phyloP scores from a whole-genome alignment of 1,140 invertebrate genomes.

The Brachionus koreanus region DNA sequence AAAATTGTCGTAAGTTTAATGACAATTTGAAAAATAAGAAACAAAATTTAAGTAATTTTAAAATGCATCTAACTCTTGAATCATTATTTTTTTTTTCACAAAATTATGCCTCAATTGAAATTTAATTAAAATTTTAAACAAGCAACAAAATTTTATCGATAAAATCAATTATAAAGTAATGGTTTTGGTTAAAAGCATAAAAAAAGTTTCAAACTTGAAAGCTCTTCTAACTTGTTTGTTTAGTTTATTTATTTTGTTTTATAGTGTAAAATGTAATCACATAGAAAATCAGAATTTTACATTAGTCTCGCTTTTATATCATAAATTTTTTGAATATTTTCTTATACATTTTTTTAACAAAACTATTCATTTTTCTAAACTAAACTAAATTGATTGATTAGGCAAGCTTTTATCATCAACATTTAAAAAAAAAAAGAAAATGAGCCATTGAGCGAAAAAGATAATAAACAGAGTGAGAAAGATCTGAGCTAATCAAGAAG shows the following conservation, averaged over 20 bases:
- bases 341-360: background rate
- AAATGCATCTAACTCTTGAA: background rate
- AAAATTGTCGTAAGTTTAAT: background rate
- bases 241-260: background rate
- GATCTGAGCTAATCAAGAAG: no score
- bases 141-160: background rate
- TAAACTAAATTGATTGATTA: background rate
- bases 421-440: no score
- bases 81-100: constrained; percentile 3
- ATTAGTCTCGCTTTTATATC: background rate
- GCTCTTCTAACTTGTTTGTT: background rate
- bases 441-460: no score
- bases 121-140: background rate
- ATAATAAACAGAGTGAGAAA: no score
- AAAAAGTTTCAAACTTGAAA: background rate
- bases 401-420: no score
- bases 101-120: background rate
- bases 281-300: constrained; percentile 1
- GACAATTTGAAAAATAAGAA: background rate
- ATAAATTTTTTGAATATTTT: background rate
- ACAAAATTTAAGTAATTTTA: background rate
- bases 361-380: background rate
- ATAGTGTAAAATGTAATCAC: background rate
- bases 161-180: background rate
- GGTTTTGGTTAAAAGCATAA: background rate